Evolutionary conservation across 2,888 invertebrate genomes (phyloP), one percentile per base, ranked within the genome.

Genomic region (Hypsopygia costalis): DNA sequence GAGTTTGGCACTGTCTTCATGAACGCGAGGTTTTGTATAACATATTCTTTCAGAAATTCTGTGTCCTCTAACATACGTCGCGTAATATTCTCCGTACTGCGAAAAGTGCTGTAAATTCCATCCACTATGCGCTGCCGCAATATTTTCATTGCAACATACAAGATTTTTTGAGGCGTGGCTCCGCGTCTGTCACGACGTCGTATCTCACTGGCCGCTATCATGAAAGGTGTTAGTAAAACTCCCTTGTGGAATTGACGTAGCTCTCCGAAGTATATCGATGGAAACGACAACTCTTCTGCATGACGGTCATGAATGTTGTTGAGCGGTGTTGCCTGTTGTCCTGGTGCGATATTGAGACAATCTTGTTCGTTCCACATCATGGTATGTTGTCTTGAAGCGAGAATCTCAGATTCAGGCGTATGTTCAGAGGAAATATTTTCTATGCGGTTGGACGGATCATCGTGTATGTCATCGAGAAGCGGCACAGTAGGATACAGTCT

Each of bases 1-100:
- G 73, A 77, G 44, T 76, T 79, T 22, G 76, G 77, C 9, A 80
- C n/a, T n/a, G n/a, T n/a, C n/a, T n/a, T n/a, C n/a, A n/a, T n/a
- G n/a, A 52, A 73, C 1, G 70, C 70, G n/a, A 73, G 55, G 43
- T 77, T 56, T 41, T 54, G 42, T 2, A 45, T 6, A 36, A 60
- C 48, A 52, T 7, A 60, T 45, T 62, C 59, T 51, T 70, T 56
- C 0, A 63, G 46, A 55, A 57, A 67, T 43, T 64, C 62, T 11
- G 52, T 8, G 42, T 61, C 57, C 45, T 69, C 58, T 33, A 69
- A 49, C 53, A 56, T 61, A 3, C 47, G 41, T 54, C 55, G 57
- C 1, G 64, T 71, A 29, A 68, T 50, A n/a, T n/a, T n/a, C n/a
- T n/a, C n/a, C n/a, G n/a, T n/a, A n/a, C n/a, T n/a, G n/a, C n/a